Percentiles rank a stretch among this genome's conserved stretches.
These are phyloP conservation scores for Latrodectus geometricus DNA, from an alignment of 1,140 invertebrate species.

Conservation along the genomic window DNA sequence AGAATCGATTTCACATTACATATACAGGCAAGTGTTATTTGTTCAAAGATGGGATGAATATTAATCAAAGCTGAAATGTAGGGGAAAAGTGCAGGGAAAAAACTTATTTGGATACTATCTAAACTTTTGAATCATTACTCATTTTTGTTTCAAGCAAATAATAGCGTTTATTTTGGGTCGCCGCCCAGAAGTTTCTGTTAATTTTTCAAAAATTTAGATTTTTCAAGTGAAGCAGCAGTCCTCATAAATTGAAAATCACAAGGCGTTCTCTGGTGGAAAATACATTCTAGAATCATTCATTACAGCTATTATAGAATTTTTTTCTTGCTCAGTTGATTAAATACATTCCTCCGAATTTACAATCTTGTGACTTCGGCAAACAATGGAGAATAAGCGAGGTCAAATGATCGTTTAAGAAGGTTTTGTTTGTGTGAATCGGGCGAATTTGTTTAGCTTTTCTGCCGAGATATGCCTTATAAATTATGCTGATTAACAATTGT, in stretches of 20 bases:
- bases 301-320: background rate
- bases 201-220: slow-evolving; percentile 42
- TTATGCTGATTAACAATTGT: too few species aligned
- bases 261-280: slow-evolving; percentile 8
- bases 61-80: slow-evolving; percentile 21
- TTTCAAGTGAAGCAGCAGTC: slow-evolving; percentile 7
- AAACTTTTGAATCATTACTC: slow-evolving; percentile 47
- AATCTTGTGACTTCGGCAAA: too few species aligned
- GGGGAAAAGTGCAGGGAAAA: background rate
- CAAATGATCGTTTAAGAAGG: too few species aligned
- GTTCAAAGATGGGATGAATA: slow-evolving; percentile 36
- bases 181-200: slow-evolving; percentile 1
- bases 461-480: too few species aligned
- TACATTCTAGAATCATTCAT: slow-evolving; percentile 4
- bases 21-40: slow-evolving; percentile 12
- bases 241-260: slow-evolving; percentile 40
- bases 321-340: background rate
- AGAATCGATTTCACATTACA: slow-evolving; percentile 58
- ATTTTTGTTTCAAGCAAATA: slow-evolving; percentile 22
- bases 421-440: too few species aligned
- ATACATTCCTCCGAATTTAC: too few species aligned
- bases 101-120: slow-evolving; percentile 27
- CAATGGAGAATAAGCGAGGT: too few species aligned
- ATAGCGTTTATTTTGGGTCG: slow-evolving; percentile 43
- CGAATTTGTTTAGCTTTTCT: too few species aligned